Evolutionary conservation across 2,113 vertebrate genomes (phyloP).

Genomic region (Pedionomus torquatus): DNA sequence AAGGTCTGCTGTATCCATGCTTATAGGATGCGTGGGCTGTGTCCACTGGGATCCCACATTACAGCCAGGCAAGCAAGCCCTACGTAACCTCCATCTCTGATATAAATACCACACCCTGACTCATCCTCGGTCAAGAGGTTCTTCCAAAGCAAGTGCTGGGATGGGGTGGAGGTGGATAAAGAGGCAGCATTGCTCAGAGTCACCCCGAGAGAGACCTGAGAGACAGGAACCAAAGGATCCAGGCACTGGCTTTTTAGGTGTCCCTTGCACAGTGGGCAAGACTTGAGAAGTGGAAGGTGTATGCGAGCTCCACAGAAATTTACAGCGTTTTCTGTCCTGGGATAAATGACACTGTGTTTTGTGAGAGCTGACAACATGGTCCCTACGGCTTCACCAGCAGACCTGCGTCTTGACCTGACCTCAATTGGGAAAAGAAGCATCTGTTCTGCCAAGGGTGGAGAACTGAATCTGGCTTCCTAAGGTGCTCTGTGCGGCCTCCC

Average conservation of each 20-base stretch:
- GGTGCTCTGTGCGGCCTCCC: not conserved
- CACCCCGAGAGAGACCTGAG: not conserved
- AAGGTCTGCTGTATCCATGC: not conserved
- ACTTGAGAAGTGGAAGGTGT: not conserved
- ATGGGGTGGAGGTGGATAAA: not conserved
- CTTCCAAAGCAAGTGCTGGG: not conserved
- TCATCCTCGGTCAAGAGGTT: not conserved
- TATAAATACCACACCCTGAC: not conserved
- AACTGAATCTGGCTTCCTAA: not conserved
- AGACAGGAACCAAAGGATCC: not conserved
- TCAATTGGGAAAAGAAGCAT: not conserved
- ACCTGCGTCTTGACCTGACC: not conserved
- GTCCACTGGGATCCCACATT: not conserved
- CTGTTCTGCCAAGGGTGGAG: not conserved
- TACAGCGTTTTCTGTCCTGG: not conserved
- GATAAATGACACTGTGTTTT: not conserved
- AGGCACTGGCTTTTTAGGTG: not conserved
- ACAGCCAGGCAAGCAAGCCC: not conserved
- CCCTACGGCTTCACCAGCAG: not conserved
- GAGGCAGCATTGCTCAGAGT: not conserved
- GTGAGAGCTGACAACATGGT: not conserved
- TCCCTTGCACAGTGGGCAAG: not conserved
- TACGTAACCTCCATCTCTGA: not conserved
- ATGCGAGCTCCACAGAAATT: not conserved
- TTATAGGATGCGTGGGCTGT: rapidly evolving